A percentile compares a stretch with the other conserved stretches of the same genome.
phyloP scores from a whole-genome alignment of 2,888 invertebrate genomes.

The Notocelia uddmanniana region DNA sequence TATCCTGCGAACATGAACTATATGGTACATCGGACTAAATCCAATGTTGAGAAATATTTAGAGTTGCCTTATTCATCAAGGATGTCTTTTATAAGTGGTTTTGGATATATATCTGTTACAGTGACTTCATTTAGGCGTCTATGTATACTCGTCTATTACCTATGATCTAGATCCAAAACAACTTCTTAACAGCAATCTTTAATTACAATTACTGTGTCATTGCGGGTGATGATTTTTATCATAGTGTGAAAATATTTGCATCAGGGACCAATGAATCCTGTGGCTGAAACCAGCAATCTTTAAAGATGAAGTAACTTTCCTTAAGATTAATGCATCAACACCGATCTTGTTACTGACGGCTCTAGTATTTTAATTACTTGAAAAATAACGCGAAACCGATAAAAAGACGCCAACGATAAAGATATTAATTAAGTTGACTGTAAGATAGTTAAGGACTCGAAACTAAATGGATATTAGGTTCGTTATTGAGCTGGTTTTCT shows the following conservation, averaged over 20 bases:
- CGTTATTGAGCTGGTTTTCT: not conserved
- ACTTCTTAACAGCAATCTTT: not conserved
- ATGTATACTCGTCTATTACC: no score
- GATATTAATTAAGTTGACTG: conserved; percentile 17
- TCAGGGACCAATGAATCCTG: not conserved
- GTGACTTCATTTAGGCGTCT: no score
- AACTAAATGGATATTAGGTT: not conserved
- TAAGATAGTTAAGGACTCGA: not conserved
- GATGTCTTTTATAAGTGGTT: no score
- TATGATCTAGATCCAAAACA: no score
- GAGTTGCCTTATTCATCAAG: no score
- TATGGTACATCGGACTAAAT: no score
- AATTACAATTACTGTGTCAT: not conserved
- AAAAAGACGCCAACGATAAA: not conserved
- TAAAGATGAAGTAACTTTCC: not conserved
- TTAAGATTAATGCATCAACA: conserved; percentile 18
- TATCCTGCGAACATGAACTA: no score
- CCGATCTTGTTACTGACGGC: conserved; percentile 18
- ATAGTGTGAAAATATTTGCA: not conserved
- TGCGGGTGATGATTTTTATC: not conserved
- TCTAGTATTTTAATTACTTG: conserved; percentile 11
- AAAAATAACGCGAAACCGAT: conserved; percentile 5
- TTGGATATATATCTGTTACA: no score
- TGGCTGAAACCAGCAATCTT: not conserved
- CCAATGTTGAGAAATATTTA: no score